phyloP scores from a whole-genome alignment of 2,797 vertebrate genomes.

The Esox lucius region DNA sequence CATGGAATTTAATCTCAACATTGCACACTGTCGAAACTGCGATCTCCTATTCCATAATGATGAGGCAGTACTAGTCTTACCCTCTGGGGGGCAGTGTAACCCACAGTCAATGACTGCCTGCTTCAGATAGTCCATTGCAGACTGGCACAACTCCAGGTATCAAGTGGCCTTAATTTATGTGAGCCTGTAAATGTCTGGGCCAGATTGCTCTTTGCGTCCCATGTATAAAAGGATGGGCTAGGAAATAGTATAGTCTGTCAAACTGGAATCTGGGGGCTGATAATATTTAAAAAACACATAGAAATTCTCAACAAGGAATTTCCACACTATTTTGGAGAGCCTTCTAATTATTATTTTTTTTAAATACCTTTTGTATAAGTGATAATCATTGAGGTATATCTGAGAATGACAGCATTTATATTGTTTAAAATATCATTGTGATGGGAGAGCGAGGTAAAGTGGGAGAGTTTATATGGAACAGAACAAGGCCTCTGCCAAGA shows the following conservation, averaged over 20 bases:
- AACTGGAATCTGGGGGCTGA: background rate
- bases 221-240: constrained; percentile 13
- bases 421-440: background rate
- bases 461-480: background rate
- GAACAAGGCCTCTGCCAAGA: constrained; percentile 1
- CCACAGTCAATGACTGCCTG: constrained; percentile 19
- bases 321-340: background rate
- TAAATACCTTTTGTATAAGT: background rate
- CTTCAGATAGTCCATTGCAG: background rate
- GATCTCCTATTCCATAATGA: background rate
- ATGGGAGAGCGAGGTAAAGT: background rate
- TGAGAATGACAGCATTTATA: background rate
- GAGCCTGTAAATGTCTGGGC: background rate
- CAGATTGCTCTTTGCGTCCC: constrained; percentile 21
- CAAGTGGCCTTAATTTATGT: constrained; percentile 29
- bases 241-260: background rate
- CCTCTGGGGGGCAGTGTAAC: constrained; percentile 53
- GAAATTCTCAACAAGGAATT: background rate
- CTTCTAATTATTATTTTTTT: background rate
- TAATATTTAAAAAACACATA: background rate
- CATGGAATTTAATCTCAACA: background rate
- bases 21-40: background rate
- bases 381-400: background rate
- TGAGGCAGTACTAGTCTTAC: background rate
- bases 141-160: constrained; percentile 35